These are phyloP conservation scores for Dasypogon diadema DNA, from an alignment of 2,888 invertebrate species.

Conservation along the genomic window DNA sequence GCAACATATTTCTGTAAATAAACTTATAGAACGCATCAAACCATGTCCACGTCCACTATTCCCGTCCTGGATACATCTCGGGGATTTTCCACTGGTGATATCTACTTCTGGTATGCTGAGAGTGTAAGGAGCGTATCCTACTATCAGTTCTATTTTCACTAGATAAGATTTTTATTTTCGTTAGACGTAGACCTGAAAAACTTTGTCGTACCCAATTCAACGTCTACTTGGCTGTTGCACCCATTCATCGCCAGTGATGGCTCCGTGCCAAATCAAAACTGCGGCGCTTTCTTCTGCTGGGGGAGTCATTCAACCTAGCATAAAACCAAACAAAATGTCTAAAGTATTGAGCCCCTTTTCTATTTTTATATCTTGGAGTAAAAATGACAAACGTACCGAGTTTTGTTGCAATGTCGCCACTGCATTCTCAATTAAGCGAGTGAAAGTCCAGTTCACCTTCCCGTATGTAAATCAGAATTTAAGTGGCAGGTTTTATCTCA, in stretches of 20 bases:
- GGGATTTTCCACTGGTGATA: neutral
- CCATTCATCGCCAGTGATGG: constrained; percentile 9
- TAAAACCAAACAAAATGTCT: neutral
- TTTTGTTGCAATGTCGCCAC: neutral
- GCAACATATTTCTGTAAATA: neutral
- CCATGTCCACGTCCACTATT: neutral
- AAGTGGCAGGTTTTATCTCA: neutral
- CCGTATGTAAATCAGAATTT: neutral
- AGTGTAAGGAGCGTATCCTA: neutral
- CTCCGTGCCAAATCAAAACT: neutral
- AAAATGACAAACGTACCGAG: neutral
- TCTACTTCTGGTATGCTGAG: neutral
- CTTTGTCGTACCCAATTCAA: neutral
- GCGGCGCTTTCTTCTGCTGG: constrained; percentile 27
- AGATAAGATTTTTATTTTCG: neutral
- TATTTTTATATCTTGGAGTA: constrained; percentile 21
- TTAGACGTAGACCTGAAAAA: neutral
- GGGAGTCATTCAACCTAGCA: constrained; percentile 23
- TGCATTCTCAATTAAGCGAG: constrained; percentile 5
- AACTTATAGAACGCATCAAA: neutral
- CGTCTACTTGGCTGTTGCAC: constrained; percentile 8
- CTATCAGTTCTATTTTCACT: neutral
- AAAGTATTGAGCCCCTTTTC: constrained; percentile 1
- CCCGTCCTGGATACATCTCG: neutral
- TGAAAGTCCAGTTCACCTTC: constrained; percentile 5